phyloP scores from a whole-genome alignment of 2,888 invertebrate genomes.

The Scelioninae gen. 1 region DNA sequence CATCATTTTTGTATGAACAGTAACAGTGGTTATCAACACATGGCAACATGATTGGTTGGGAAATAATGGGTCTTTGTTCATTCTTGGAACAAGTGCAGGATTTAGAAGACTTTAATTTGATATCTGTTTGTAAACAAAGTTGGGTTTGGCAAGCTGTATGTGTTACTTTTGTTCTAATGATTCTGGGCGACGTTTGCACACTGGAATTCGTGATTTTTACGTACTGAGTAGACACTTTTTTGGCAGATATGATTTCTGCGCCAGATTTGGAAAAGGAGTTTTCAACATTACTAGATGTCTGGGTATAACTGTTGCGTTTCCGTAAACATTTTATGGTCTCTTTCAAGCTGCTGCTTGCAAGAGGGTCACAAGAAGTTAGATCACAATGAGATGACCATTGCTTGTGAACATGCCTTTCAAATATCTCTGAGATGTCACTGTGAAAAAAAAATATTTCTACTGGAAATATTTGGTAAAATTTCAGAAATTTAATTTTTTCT shows the following conservation, averaged over 20 bases:
- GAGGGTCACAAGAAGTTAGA: conserved; percentile 74
- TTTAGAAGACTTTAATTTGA: background rate
- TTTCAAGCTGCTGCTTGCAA: conserved; percentile 51
- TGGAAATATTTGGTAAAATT: too few species aligned
- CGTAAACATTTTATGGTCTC: conserved; percentile 70
- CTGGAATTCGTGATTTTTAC: conserved; percentile 67
- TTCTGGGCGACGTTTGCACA: conserved; percentile 71
- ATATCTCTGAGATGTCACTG: conserved; percentile 63
- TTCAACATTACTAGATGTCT: conserved; percentile 76
- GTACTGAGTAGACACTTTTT: conserved; percentile 45
- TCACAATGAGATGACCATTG: conserved; percentile 83
- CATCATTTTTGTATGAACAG: conserved; percentile 43
- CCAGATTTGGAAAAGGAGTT: conserved; percentile 79
- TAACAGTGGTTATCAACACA: background rate
- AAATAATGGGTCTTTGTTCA: conserved; percentile 11
- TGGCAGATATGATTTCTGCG: conserved; percentile 77
- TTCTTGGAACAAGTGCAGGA: conserved; percentile 19
- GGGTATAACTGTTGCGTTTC: conserved; percentile 81
- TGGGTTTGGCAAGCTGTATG: conserved; percentile 37
- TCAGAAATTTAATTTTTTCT: background rate
- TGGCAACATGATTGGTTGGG: background rate
- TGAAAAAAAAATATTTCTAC: background rate
- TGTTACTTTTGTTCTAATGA: background rate
- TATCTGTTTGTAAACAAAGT: conserved; percentile 6
- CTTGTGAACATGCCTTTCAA: conserved; percentile 73